A percentile compares a stretch with the other conserved stretches of the same genome.
Conservation (phyloP, 2,113 vertebrate species). For the Heterochromis multidens region DNA sequence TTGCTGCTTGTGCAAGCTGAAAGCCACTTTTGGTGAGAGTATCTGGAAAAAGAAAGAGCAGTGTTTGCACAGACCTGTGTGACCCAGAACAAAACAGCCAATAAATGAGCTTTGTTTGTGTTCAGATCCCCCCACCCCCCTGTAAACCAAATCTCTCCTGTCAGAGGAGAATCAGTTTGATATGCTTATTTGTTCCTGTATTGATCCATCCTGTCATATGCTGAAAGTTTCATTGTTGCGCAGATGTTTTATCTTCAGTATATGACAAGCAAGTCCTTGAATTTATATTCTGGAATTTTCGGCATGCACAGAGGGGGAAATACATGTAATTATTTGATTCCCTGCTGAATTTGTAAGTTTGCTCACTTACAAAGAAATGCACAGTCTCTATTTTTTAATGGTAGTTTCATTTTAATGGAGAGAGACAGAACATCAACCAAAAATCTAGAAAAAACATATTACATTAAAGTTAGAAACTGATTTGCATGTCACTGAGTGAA, state of each 20-base stretch:
- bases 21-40: neutral
- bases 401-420: neutral
- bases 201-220: neutral
- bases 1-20: neutral
- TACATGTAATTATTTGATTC: neutral
- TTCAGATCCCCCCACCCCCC: neutral
- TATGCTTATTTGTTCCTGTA: neutral
- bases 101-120: neutral
- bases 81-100: neutral
- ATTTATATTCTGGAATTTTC: neutral
- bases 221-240: neutral
- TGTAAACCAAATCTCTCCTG: neutral
- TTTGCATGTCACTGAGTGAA: too few relatives aligned
- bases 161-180: neutral
- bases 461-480: neutral
- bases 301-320: neutral
- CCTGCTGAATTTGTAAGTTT: neutral
- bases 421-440: neutral
- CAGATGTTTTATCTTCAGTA: neutral
- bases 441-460: neutral
- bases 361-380: neutral
- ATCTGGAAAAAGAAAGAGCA: neutral
- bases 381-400: neutral
- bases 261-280: neutral
- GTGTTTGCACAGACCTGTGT: neutral